Conservation (phyloP, 2,797 vertebrate genomes). For the Rhinoraja longicauda region DNA sequence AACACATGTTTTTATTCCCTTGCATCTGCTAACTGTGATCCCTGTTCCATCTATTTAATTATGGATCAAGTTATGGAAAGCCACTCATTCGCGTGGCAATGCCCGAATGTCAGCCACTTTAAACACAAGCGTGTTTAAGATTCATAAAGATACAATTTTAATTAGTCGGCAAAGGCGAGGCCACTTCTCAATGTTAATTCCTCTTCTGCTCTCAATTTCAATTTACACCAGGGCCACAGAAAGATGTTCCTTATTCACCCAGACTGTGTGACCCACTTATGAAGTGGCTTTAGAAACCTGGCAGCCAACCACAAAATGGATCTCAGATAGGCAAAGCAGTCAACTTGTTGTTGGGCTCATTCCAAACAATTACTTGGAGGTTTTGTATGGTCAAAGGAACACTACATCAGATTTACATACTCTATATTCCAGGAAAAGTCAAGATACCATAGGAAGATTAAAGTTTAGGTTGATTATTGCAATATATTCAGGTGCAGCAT, state of each 20-base stretch:
- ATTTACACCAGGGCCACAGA: not conserved
- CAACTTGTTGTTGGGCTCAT: not conserved
- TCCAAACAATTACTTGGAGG: not conserved
- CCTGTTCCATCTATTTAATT: not conserved
- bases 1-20: not conserved
- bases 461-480: not conserved
- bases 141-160: conserved; percentile 6
- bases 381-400: not conserved
- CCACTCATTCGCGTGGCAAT: not conserved
- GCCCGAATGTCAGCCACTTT: not conserved
- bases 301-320: not conserved
- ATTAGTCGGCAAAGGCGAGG: not conserved
- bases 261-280: not conserved
- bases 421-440: not conserved
- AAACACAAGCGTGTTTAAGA: not conserved
- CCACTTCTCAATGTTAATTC: not conserved
- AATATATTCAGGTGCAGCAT: too few relatives aligned
- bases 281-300: not conserved
- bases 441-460: too few relatives aligned
- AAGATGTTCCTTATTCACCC: not conserved
- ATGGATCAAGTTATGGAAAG: not conserved
- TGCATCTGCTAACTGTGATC: not conserved
- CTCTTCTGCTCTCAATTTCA: not conserved
- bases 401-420: not conserved
- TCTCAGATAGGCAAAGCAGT: not conserved